These are phyloP conservation scores for Nyctibius bracteatus DNA, from an alignment of 2,113 vertebrate genomes.

Conservation along the genomic window DNA sequence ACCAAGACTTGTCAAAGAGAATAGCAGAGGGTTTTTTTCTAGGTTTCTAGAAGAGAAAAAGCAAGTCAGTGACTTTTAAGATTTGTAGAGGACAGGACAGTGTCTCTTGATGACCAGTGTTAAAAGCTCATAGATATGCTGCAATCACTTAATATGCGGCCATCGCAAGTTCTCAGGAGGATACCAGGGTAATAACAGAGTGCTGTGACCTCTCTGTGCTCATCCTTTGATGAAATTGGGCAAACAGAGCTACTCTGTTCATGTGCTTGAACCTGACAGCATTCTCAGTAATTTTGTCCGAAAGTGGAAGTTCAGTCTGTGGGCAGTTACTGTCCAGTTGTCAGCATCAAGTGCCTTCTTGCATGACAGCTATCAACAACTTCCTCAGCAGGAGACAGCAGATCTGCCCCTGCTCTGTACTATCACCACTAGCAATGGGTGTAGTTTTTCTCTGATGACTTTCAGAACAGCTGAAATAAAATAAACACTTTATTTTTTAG, in stretches of 20 bases:
- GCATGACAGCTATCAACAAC: background rate
- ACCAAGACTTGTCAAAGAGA: background rate
- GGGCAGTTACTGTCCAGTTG: background rate
- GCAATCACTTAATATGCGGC: background rate
- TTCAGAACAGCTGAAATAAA: background rate
- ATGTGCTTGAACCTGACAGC: background rate
- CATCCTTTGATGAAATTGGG: background rate
- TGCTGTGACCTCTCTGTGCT: background rate
- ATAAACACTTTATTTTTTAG: background rate
- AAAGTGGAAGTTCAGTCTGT: background rate
- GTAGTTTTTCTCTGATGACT: background rate
- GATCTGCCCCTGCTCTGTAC: background rate
- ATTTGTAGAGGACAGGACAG: background rate
- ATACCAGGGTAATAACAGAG: background rate
- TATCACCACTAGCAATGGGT: background rate
- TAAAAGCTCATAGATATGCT: background rate
- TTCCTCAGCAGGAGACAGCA: background rate
- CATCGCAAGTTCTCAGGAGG: background rate
- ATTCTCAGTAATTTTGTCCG: background rate
- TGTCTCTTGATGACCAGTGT: background rate
- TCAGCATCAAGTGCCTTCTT: background rate
- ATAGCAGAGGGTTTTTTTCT: background rate
- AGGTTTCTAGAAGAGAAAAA: background rate
- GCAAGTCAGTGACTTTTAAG: background rate
- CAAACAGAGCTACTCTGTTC: background rate